Base-by-base conservation (phyloP, 2,888 invertebrate genomes). In the Catocala fraxini region DNA sequence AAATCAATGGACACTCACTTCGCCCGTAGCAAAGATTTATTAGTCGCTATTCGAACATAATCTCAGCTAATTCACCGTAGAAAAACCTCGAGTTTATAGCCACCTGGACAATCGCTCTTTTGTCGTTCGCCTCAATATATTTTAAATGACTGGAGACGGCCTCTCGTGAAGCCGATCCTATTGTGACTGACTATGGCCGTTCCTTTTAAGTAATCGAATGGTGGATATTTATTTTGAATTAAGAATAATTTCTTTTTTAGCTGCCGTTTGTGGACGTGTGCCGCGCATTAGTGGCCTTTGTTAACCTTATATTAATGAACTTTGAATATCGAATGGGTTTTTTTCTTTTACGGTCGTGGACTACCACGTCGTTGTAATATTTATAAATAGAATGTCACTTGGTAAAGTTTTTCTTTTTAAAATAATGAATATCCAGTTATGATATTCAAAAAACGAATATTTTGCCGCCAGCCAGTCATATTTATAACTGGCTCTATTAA, bases 11-110 rank as follows among this genome's bases (percentile, higher is more conserved):
- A 84, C 83, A 80, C 84, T 84, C 83, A 75, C 76, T 73, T 79
- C 74, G 73, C 74, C 79, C 81, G 86, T 75, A 80, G 69, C 70
- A 65, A 85, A 91, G 93, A 94, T 94, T 94, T 93, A 93, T 93
- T 93, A 91, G 86, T 73, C 80, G 75, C 91, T 87, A 92, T 93
- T 92, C 87, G 89, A 89, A 82, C 75, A 86, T 92, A 92, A 92
- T 92, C 90, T 89, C 83, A 86, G 89, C 92, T 93, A 93, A 93
- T 93, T 92, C 91, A 92, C 87, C 87, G 91, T 89, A 89, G 90
- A 92, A 91, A 92, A 91, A 90, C 87, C 86, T 85, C 79, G 85
- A 84, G 82, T 87, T 90, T 89, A 91, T 88, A 85, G 83, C 87
- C 87, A 84, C 73, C 84, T 88, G 88, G 89, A 92, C 92, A 91